A percentile compares a stretch with the other conserved stretches of the same genome.
Evolutionary conservation across 2,888 invertebrate genomes (phyloP).

Genomic region (Cantharis lateralis): DNA sequence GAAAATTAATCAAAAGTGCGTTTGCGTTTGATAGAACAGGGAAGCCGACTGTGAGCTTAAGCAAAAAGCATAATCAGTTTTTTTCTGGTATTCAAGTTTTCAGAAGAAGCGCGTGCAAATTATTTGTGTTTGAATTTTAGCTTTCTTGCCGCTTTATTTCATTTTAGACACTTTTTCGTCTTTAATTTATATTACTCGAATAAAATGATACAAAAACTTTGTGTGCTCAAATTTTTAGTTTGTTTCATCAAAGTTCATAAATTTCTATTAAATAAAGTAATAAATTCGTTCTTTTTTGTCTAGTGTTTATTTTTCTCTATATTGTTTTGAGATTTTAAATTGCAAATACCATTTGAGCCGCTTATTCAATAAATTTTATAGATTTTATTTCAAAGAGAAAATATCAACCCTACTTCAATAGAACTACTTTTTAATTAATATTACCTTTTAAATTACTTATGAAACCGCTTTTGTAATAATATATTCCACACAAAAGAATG

Average conservation of each 20-base stretch:
- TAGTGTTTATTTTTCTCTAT: not conserved
- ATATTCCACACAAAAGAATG: too few species aligned
- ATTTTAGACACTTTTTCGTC: slow-evolving; percentile 19
- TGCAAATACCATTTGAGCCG: not conserved
- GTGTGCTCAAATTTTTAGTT: not conserved
- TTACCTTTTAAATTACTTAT: too few species aligned
- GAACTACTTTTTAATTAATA: too few species aligned
- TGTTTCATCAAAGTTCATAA: not conserved
- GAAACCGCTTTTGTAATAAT: too few species aligned
- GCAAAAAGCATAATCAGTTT: slow-evolving; percentile 16
- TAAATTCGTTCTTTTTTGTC: not conserved
- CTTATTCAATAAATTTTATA: too few species aligned
- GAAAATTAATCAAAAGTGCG: slow-evolving; percentile 5
- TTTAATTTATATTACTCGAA: slow-evolving; percentile 19
- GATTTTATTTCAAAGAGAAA: too few species aligned
- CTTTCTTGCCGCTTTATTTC: slow-evolving; percentile 21
- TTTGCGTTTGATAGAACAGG: slow-evolving; percentile 4
- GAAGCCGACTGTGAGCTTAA: slow-evolving; percentile 4
- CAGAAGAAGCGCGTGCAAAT: slow-evolving; percentile 21
- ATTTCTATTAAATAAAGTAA: not conserved
- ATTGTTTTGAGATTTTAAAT: not conserved
- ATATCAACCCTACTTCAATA: too few species aligned
- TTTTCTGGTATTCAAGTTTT: slow-evolving; percentile 10
- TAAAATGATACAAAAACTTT: slow-evolving; percentile 13
- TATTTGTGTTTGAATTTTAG: slow-evolving; percentile 23